These are phyloP conservation scores for Astatotilapia flaviijosephi DNA, from an alignment of 2,113 vertebrate genomes.

Conservation along the genomic window DNA sequence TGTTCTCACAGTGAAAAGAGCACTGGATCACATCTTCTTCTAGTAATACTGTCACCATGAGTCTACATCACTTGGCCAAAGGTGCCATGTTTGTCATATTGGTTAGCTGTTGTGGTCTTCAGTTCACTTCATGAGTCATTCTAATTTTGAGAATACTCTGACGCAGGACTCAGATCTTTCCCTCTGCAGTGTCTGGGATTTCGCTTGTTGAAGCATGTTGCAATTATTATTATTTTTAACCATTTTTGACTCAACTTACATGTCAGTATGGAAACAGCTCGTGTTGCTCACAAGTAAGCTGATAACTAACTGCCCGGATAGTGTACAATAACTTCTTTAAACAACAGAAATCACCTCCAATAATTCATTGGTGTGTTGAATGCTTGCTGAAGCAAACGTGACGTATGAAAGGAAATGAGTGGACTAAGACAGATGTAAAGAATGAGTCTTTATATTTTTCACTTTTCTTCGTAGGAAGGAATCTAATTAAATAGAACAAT, in stretches of 20 bases:
- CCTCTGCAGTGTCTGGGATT: neutral
- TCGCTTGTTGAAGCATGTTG: neutral
- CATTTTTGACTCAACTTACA: neutral
- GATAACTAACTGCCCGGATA: neutral
- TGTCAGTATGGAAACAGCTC: neutral
- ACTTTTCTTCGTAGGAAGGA: constrained; percentile 15
- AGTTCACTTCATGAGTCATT: constrained; percentile 53
- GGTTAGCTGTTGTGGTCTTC: neutral
- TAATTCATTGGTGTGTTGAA: neutral
- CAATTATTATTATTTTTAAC: neutral
- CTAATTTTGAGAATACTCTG: constrained; percentile 24
- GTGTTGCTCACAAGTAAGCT: neutral
- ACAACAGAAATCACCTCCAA: neutral
- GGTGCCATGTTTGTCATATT: constrained; percentile 16
- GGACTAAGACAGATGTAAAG: neutral
- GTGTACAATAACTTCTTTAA: neutral
- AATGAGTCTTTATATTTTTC: constrained; percentile 26
- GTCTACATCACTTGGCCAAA: neutral
- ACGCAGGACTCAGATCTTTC: neutral
- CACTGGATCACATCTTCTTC: neutral
- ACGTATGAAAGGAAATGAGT: neutral
- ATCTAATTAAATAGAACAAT: constrained; percentile 54
- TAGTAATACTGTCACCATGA: constrained; percentile 19
- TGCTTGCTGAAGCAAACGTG: neutral
- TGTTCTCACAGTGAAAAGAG: constrained; percentile 20